Percentiles rank a stretch among this genome's conserved stretches.
These are phyloP conservation scores for Schrankia costaestrigalis DNA, from an alignment of 2,888 invertebrate species.

Conservation along the genomic window DNA sequence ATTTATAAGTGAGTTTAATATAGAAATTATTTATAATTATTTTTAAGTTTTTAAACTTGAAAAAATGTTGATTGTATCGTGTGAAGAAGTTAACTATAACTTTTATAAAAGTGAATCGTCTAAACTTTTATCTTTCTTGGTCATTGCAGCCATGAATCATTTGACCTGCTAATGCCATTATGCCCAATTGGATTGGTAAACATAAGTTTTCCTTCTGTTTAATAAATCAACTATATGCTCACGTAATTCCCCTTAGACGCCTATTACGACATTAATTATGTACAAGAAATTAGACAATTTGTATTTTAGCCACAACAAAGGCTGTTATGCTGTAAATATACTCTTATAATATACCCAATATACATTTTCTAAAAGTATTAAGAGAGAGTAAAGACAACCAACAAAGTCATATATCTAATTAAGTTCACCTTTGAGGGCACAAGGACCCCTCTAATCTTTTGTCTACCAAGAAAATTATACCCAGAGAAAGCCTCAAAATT, in stretches of 20 bases:
- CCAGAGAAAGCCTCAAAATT: conserved; percentile 2
- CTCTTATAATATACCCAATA: background rate
- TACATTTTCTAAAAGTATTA: background rate
- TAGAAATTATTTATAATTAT: conserved; percentile 2
- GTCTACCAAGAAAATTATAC: background rate
- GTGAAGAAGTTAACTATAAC: background rate
- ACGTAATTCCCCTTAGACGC: too few relatives aligned
- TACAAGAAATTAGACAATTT: too few relatives aligned
- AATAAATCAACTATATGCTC: too few relatives aligned
- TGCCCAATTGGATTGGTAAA: background rate
- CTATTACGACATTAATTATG: too few relatives aligned
- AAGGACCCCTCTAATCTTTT: too few relatives aligned
- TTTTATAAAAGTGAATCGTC: background rate
- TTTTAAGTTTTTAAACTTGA: background rate
- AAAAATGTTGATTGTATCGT: background rate
- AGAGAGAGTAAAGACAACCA: background rate
- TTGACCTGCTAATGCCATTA: background rate
- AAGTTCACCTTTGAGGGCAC: background rate
- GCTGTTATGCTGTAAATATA: background rate
- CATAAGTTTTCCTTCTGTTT: too few relatives aligned
- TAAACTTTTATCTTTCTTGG: background rate
- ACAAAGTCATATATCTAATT: background rate
- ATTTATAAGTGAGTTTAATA: conserved; percentile 5
- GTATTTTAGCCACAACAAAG: background rate
- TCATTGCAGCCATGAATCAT: background rate